A percentile compares a stretch with the other conserved stretches of the same genome.
Evolutionary conservation across 2,888 invertebrate species (phyloP).

Genomic region (Pterostichus niger): DNA sequence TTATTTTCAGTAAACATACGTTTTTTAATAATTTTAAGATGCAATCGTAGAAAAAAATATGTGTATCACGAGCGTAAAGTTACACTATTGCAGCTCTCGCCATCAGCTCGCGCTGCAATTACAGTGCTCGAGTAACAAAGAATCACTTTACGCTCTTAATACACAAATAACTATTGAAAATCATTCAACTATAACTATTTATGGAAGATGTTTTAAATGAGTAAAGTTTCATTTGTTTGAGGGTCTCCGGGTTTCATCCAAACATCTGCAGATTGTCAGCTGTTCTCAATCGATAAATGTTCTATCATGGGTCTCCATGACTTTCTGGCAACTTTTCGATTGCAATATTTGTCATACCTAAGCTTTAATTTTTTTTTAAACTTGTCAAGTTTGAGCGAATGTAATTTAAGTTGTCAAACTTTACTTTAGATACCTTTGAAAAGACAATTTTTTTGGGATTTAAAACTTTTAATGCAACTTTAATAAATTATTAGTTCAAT

Average conservation of each 20-base stretch:
- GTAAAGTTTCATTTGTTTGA: neutral
- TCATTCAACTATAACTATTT: too few relatives aligned
- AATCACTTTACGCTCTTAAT: too few relatives aligned
- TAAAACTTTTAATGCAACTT: too few relatives aligned
- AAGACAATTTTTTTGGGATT: neutral
- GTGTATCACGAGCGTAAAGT: too few relatives aligned
- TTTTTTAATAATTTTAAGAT: too few relatives aligned
- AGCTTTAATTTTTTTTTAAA: neutral
- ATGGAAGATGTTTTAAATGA: neutral
- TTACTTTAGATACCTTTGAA: neutral
- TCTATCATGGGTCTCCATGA: conserved; percentile 11
- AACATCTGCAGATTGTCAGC: neutral
- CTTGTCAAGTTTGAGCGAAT: conserved; percentile 9
- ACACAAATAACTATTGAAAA: too few relatives aligned
- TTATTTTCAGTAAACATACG: too few relatives aligned
- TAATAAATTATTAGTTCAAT: too few relatives aligned
- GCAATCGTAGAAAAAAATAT: too few relatives aligned
- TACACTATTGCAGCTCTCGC: too few relatives aligned
- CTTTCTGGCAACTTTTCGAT: conserved; percentile 1
- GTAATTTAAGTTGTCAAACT: conserved; percentile 22
- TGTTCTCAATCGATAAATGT: conserved; percentile 15
- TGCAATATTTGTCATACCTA: conserved; percentile 44
- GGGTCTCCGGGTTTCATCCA: neutral
- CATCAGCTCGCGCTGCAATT: too few relatives aligned
- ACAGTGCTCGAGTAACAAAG: too few relatives aligned